phyloP scores from a whole-genome alignment of 2,113 vertebrate genomes.

The Cryptomyrus ogoouensis region DNA sequence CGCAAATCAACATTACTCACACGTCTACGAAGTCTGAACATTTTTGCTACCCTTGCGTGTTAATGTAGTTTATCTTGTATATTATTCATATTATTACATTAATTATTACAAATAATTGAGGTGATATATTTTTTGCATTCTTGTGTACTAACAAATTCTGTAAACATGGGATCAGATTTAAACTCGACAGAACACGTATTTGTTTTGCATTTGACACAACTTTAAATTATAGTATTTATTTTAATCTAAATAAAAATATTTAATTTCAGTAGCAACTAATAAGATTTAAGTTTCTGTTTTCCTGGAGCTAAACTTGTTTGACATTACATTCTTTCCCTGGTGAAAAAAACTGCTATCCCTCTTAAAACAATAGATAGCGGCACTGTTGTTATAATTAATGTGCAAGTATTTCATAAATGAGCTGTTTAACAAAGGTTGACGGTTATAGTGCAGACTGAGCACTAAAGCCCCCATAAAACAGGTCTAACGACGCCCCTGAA shows the following conservation, averaged over 20 bases:
- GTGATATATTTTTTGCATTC: no score
- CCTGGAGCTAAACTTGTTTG: neutral
- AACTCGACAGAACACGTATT: neutral
- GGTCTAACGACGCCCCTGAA: neutral
- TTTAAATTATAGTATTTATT: neutral
- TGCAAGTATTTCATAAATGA: neutral
- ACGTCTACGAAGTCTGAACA: neutral
- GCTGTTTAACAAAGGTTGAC: neutral
- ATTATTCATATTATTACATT: neutral
- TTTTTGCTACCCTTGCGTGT: neutral
- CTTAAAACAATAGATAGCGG: neutral
- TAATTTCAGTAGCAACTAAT: neutral
- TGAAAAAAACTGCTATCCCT: neutral
- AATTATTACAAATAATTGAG: neutral
- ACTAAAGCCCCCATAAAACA: neutral
- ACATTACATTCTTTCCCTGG: neutral
- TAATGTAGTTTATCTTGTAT: neutral
- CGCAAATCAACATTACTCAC: neutral
- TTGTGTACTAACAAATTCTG: neutral
- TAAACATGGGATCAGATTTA: neutral
- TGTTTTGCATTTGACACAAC: neutral
- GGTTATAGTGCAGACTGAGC: neutral
- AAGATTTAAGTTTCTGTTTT: neutral
- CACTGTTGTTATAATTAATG: neutral
- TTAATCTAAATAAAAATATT: neutral